Percentiles rank a stretch among this genome's conserved stretches.
Evolutionary conservation across 2,797 vertebrate species (phyloP).

Genomic region (Sparus aurata): DNA sequence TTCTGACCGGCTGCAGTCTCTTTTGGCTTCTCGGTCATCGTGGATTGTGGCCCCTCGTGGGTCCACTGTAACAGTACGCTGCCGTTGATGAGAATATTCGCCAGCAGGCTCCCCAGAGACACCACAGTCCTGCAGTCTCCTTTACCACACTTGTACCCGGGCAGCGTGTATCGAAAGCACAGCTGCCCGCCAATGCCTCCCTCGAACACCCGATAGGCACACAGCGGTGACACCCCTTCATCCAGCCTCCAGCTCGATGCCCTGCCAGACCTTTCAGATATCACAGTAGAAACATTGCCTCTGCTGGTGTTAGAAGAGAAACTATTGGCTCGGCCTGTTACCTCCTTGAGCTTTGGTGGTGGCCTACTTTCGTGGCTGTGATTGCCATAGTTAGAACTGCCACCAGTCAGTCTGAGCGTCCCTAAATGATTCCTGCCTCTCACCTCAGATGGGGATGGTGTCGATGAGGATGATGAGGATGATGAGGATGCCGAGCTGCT

Average conservation of each 20-base stretch:
- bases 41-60: conserved; percentile 26
- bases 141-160: conserved; percentile 86
- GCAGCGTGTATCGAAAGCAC: conserved; percentile 89
- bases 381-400: conserved; percentile 48
- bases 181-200: conserved; percentile 82
- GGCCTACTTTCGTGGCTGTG: conserved; percentile 48
- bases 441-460: conserved; percentile 54
- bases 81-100: conserved; percentile 92
- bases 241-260: conserved; percentile 48
- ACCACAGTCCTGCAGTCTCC: conserved; percentile 86
- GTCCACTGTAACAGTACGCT: conserved; percentile 95
- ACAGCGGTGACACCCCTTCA: conserved; percentile 78
- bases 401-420: conserved; percentile 41
- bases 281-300: conserved; percentile 60
- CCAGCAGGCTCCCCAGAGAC: conserved; percentile 86
- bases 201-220: conserved; percentile 91
- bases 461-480: conserved; percentile 16
- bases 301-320: conserved; percentile 56
- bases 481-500: conserved; percentile 35
- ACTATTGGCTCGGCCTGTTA: conserved; percentile 19
- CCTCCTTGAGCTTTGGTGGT: conserved; percentile 58
- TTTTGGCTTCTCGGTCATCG: neutral
- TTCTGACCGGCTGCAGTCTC: conserved; percentile 25
- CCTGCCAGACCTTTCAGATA: conserved; percentile 44
- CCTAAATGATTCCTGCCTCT: conserved; percentile 41